Evolutionary conservation across 2,797 vertebrate species (phyloP), one percentile per base, ranked within the genome.

Genomic region (Oreortyx pictus): DNA sequence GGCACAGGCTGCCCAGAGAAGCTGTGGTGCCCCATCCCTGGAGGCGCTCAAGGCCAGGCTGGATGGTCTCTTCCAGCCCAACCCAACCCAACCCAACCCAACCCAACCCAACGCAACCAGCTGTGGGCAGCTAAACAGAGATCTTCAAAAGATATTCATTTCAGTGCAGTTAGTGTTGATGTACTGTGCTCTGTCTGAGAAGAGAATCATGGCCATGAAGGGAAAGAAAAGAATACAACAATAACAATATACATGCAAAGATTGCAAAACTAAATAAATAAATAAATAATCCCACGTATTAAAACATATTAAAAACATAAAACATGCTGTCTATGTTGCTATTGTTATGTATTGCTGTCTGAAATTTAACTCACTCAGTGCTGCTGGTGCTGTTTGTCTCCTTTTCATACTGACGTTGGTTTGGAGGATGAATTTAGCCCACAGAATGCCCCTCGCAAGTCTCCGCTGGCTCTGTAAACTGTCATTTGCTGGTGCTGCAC

Each of bases 301-400:
- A 93, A 86, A 89, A 92, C 75, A 93, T 95, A 94, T 94, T 96
- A 94, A 94, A 96, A 95, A 84, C 89, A 95, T 94, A 96, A 96
- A 96, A 73, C 89, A 95, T 33, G 20, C 60, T 47, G 82, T 52
- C 82, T 88, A 7, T 74, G 47, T 78, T 33, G 35, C 71, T 82
- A 67, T 62, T 47, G 60, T 93, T 92, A 83, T 29, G 41, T 56
- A 76, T 84, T 91, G 60, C 44, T 41, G 29, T 66, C 89, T 60
- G 90, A 93, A 94, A 95, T 92, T 66, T 86, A 89, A 90, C 89
- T 95, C 76, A 94, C 35, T 94, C 90, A 60, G 56, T 46, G 50
- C 47, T 64, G 67, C 52, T 96, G 77, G 50, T 13, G 57, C 75
- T 90, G 79, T 91, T 95, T 56, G 59, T 91, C 93, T 95, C 82